Evolutionary conservation across 2,797 vertebrate genomes (phyloP).

Genomic region (Gymnothorax javanicus): DNA sequence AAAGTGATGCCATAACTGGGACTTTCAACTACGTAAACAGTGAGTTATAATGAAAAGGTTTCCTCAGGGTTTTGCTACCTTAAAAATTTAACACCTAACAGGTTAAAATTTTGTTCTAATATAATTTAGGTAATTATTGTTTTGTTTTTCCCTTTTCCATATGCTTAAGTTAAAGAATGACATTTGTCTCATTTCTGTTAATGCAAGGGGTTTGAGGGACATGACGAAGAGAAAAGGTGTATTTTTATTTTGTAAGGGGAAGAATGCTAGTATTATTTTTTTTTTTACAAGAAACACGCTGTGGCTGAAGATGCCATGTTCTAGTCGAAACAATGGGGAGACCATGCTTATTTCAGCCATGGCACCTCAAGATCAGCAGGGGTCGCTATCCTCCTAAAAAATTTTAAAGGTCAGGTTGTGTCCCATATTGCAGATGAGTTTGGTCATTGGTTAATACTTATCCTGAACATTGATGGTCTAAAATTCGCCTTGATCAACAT

Average conservation of each 20-base stretch:
- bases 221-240: conserved; percentile 5
- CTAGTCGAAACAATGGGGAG: not conserved
- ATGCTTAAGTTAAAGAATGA: not conserved
- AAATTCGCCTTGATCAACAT: conserved; percentile 14
- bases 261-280: not conserved
- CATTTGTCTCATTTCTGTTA: not conserved
- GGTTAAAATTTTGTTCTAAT: too few species aligned
- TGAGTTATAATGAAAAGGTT: conserved; percentile 10
- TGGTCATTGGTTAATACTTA: not conserved
- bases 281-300: conserved; percentile 15
- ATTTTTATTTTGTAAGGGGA: conserved; percentile 10
- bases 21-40: not conserved
- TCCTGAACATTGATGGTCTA: not conserved
- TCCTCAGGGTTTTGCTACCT: conserved; percentile 1
- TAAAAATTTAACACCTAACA: too few species aligned
- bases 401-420: not conserved
- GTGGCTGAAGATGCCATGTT: conserved; percentile 9
- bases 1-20: not conserved
- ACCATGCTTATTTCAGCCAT: conserved; percentile 1
- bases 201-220: conserved; percentile 12
- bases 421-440: not conserved
- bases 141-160: not conserved
- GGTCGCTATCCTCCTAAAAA: conserved; percentile 23
- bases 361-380: conserved; percentile 11
- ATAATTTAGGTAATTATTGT: not conserved